Evolutionary conservation across 2,113 vertebrate species (phyloP), one percentile per base, ranked within the genome.

Genomic region (Gopherus flavomarginatus): DNA sequence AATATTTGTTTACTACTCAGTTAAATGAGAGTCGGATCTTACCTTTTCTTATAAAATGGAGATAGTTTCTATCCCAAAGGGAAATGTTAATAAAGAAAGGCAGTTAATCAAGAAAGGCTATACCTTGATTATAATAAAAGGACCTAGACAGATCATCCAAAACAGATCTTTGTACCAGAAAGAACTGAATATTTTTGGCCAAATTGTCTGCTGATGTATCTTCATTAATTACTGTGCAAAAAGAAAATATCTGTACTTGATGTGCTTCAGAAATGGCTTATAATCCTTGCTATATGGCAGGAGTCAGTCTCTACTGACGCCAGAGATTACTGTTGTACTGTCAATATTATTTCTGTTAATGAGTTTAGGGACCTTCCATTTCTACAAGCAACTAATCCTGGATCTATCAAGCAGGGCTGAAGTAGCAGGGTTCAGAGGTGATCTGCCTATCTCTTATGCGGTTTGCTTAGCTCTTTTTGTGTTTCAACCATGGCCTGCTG

Each of bases 201-300:
- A 88, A 80, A 88, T 89, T 65, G 2, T 89, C 47, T 88, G 11
- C 5, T 79, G 81, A 11, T 89, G 3, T 24, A 91, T 22, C 12
- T 62, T 44, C 6, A 77, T 44, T 26, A 11, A 35, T 9, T 85
- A 47, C 53, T 8, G 56, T 65, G 21, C 5, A 91, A 59, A 83
- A 88, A 75, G 26, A 85, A 69, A 65, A 81, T 62, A 44, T 5
- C 26, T 4, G 72, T 83, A 87, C 49, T 59, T 14, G 47, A 92
- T 53, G 47, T 83, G 82, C 75, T 93, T 94, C 88, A 91, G 91
- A 54, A 80, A 44, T 85, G 85, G 42, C 84, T 81, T 92, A 93
- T 92, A 62, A 52, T 6, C 79, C 92, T 26, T 83, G 89, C 88
- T 19, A 13, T 24, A 62, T 62, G 2, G 65, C 14, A 12, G 54